Evolutionary conservation across 2,797 vertebrate genomes (phyloP).

Genomic region (Eulemur rubriventer): DNA sequence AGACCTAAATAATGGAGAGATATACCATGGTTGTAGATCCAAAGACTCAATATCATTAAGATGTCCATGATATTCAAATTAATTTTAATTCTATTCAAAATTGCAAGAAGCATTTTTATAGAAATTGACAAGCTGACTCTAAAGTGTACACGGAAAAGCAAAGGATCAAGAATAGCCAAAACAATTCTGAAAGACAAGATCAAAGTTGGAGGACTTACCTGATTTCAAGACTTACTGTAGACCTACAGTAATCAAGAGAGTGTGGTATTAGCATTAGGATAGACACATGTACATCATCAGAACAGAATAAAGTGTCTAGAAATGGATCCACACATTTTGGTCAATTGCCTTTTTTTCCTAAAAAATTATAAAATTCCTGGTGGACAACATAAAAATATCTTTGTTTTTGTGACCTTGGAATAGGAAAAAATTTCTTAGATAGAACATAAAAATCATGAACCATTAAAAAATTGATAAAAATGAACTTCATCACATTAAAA

Average conservation of each 20-base stretch:
- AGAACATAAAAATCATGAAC: neutral
- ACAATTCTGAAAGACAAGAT: neutral
- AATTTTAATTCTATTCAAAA: neutral
- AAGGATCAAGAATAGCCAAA: neutral
- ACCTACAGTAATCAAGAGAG: neutral
- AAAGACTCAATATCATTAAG: neutral
- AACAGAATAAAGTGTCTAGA: neutral
- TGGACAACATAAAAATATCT: neutral
- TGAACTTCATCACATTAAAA: neutral
- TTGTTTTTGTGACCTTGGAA: neutral
- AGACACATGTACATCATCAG: too few species aligned
- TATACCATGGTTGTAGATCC: neutral
- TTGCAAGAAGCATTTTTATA: neutral
- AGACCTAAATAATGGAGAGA: neutral
- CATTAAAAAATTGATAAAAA: neutral
- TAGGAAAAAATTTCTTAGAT: neutral
- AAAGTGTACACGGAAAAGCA: neutral
- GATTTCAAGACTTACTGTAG: neutral
- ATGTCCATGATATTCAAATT: neutral
- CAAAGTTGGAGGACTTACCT: neutral
- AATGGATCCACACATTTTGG: neutral
- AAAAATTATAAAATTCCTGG: neutral
- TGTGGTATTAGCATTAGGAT: neutral
- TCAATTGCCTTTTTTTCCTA: neutral
- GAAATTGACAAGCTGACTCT: neutral